phyloP scores from a whole-genome alignment of 2,888 invertebrate genomes.

The Folsomia candida region DNA sequence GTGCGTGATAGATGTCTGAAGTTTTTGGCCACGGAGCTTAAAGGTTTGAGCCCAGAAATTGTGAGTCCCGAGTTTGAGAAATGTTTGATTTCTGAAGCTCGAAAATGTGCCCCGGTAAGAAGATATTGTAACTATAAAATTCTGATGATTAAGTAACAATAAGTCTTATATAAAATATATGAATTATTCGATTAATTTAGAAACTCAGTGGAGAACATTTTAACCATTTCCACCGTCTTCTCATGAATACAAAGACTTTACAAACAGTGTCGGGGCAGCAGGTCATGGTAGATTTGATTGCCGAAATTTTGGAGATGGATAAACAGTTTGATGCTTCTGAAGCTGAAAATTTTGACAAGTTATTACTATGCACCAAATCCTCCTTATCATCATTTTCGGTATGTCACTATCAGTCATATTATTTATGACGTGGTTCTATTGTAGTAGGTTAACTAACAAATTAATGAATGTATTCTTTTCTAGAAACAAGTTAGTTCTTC shows the following conservation, averaged over 20 bases:
- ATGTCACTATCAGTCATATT: no score
- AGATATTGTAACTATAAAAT: constrained; percentile 1
- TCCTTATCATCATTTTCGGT: constrained; percentile 86
- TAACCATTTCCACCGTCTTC: constrained; percentile 79
- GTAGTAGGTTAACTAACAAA: constrained; percentile 25
- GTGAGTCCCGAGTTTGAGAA: constrained; percentile 83
- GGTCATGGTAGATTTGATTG: constrained; percentile 79
- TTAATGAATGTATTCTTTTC: constrained; percentile 13
- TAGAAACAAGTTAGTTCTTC: constrained; percentile 78
- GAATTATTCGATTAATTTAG: constrained; percentile 54
- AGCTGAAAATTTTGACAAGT: constrained; percentile 64
- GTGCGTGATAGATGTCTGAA: constrained; percentile 83
- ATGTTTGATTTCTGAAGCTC: constrained; percentile 75
- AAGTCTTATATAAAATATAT: background rate
- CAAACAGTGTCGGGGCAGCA: constrained; percentile 80
- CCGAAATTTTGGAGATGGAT: constrained; percentile 80
- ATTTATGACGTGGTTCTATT: no score
- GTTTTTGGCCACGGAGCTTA: constrained; percentile 79
- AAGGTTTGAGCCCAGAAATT: constrained; percentile 71
- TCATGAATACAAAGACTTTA: constrained; percentile 76
- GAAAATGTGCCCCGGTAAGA: constrained; percentile 74
- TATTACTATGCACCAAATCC: constrained; percentile 81
- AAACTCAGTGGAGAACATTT: constrained; percentile 91
- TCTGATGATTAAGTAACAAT: background rate
- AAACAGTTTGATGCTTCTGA: constrained; percentile 54